Percentiles rank a stretch among this genome's conserved stretches.
These are phyloP conservation scores for Gadopsis bispinosus DNA, from an alignment of 2,797 vertebrate genomes.

Conservation along the genomic window DNA sequence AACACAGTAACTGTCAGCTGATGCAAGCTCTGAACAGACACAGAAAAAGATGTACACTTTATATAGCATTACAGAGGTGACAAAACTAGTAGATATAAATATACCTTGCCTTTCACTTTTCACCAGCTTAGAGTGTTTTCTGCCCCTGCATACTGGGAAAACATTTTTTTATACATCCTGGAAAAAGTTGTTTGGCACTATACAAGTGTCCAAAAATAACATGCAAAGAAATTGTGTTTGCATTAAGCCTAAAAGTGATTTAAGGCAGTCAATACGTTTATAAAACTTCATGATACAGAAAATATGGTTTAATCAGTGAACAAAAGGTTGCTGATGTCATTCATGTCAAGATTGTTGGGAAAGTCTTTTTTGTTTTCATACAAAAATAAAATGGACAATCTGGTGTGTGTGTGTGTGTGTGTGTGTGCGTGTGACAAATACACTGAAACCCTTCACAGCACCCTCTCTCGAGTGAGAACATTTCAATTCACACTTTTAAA, in stretches of 20 bases:
- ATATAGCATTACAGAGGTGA: slow-evolving; percentile 62
- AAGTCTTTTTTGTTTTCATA: slow-evolving; percentile 68
- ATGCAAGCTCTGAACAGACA: slow-evolving; percentile 55
- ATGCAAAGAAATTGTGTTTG: slow-evolving; percentile 73
- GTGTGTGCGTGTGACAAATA: slow-evolving; percentile 65
- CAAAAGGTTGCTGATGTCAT: slow-evolving; percentile 67
- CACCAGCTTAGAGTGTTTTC: slow-evolving; percentile 32
- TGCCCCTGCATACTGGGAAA: slow-evolving; percentile 39
- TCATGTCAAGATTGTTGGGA: slow-evolving; percentile 66
- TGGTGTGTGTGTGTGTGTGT: slow-evolving; percentile 62
- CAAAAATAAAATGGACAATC: slow-evolving; percentile 77
- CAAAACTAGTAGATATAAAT: slow-evolving; percentile 72
- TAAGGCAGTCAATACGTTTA: slow-evolving; percentile 78
- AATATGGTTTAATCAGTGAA: slow-evolving; percentile 57
- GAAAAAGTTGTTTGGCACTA: slow-evolving; percentile 64
- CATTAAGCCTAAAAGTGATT: slow-evolving; percentile 68
- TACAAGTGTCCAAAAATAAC: slow-evolving; percentile 75
- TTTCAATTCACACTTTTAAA: slow-evolving; percentile 55
- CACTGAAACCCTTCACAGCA: slow-evolving; percentile 60
- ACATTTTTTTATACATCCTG: slow-evolving; percentile 58
- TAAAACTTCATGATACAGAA: slow-evolving; percentile 71
- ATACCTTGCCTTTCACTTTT: slow-evolving; percentile 54
- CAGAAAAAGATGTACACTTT: slow-evolving; percentile 53
- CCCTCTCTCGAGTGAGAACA: slow-evolving; percentile 57
- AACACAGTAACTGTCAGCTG: slow-evolving; percentile 64